A percentile compares a stretch with the other conserved stretches of the same genome.
Evolutionary conservation across 2,113 vertebrate genomes (phyloP).

Genomic region (Megaptera novaeangliae): DNA sequence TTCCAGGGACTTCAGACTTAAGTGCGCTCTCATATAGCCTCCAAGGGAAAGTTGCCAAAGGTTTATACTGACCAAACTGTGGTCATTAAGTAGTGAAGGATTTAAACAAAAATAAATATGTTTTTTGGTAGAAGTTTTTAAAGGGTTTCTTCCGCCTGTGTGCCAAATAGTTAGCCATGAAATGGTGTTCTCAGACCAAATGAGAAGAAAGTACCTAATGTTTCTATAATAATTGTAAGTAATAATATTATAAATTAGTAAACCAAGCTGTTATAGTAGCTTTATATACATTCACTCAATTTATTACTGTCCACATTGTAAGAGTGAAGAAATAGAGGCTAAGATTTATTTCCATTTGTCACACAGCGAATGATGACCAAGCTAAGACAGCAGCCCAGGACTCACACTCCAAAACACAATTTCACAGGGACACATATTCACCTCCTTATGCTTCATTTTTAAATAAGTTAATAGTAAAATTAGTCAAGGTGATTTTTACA

Average conservation of each 20-base stretch:
- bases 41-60: neutral
- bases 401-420: neutral
- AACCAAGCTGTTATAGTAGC: neutral
- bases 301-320: neutral
- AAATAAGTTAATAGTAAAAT: neutral
- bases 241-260: neutral
- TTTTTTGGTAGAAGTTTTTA: neutral
- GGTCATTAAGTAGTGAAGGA: neutral
- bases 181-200: neutral
- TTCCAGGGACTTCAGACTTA: neutral
- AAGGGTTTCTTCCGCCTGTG: neutral
- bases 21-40: neutral
- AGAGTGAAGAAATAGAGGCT: neutral
- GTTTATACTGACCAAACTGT: accelerated
- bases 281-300: neutral
- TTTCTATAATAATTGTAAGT: neutral
- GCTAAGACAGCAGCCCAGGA: no score
- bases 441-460: neutral
- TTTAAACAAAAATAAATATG: neutral
- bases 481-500: neutral
- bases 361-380: neutral
- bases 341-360: neutral
- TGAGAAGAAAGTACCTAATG: neutral
- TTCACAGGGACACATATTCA: neutral
- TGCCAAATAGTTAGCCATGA: neutral